Conservation (phyloP, 2,797 vertebrate genomes). For the Sebastes itinus region DNA sequence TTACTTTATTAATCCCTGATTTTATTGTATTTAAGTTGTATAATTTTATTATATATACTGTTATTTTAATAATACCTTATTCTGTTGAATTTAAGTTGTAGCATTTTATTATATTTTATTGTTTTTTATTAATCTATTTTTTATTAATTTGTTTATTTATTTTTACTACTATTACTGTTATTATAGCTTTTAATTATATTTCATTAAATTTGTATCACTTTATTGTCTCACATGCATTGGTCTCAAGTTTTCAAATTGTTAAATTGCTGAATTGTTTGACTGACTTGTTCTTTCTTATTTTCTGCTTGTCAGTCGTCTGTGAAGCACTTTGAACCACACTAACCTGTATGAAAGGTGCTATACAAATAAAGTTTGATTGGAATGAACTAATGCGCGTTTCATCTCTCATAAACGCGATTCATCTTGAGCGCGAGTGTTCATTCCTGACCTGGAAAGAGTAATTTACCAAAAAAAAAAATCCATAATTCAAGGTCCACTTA, state of each 20-base stretch:
- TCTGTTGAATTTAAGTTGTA: too few species aligned
- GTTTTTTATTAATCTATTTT: too few species aligned
- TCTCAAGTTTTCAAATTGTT: neutral
- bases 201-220: neutral
- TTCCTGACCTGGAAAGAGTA: neutral
- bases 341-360: neutral
- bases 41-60: neutral
- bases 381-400: neutral
- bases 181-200: neutral
- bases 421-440: neutral
- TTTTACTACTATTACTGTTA: neutral
- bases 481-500: neutral
- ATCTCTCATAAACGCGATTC: slow-evolving; percentile 6
- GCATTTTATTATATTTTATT: neutral
- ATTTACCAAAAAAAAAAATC: neutral
- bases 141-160: neutral
- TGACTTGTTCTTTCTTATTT: neutral
- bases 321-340: neutral
- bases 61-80: neutral
- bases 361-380: neutral
- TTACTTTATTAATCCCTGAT: neutral
- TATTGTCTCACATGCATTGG: neutral
- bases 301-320: neutral
- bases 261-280: neutral
- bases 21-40: too few species aligned